Percentiles rank a stretch among this genome's conserved stretches.
Conservation (phyloP, 1,140 invertebrate species). For the Orussus abietinus region DNA sequence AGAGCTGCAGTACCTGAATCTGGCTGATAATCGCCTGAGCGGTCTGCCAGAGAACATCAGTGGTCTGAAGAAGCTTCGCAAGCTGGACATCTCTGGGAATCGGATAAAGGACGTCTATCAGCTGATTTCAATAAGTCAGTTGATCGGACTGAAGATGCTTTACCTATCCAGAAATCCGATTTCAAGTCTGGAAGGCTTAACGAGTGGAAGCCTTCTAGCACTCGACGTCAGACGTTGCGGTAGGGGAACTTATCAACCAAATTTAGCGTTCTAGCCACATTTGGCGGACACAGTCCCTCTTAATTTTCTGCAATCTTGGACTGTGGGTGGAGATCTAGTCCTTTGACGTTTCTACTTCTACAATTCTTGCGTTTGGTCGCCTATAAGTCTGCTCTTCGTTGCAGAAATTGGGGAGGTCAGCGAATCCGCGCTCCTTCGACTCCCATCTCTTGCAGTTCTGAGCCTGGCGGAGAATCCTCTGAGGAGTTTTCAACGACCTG, state of each 20-base stretch:
- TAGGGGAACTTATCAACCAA: conserved; percentile 19
- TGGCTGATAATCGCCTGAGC: conserved; percentile 35
- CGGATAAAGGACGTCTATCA: conserved; percentile 16
- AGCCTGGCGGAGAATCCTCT: conserved; percentile 40
- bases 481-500: conserved; percentile 29
- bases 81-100: conserved; percentile 35
- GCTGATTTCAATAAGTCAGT: conserved; percentile 27
- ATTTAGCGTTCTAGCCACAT: too few relatives aligned
- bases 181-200: conserved; percentile 26
- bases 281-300: too few relatives aligned
- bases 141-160: conserved; percentile 29
- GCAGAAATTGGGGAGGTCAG: conserved; percentile 29
- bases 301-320: too few relatives aligned
- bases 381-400: too few relatives aligned
- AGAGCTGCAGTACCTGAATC: conserved; percentile 34
- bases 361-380: too few relatives aligned
- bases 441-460: conserved; percentile 32
- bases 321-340: too few relatives aligned
- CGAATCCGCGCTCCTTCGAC: conserved; percentile 25
- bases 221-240: conserved; percentile 39
- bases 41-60: conserved; percentile 29
- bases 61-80: conserved; percentile 26
- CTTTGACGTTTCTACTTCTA: too few relatives aligned
- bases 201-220: conserved; percentile 24
- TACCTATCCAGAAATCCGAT: conserved; percentile 37